phyloP scores from a whole-genome alignment of 2,113 vertebrate genomes.

The Limanda limanda region DNA sequence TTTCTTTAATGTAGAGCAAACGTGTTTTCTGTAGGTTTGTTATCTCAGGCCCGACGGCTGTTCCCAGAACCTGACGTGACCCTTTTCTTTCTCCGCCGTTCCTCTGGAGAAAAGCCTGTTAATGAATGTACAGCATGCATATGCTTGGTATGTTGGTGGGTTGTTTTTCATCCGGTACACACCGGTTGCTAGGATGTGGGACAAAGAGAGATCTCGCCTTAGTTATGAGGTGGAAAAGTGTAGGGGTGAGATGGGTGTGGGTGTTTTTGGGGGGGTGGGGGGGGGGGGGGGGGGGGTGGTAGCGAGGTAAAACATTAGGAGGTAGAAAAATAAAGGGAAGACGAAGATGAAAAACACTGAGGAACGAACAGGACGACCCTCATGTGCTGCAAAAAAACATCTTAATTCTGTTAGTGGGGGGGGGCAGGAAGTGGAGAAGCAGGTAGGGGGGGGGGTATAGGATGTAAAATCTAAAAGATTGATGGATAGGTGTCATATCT shows the following conservation, averaged over 20 bases:
- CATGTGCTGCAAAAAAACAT: conserved; percentile 33
- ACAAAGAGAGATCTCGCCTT: conserved; percentile 66
- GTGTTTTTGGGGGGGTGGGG: background rate
- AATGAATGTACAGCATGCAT: conserved; percentile 64
- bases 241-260: background rate
- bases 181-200: conserved; percentile 69
- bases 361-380: conserved; percentile 36
- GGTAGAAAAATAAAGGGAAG: conserved; percentile 38
- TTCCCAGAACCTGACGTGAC: conserved; percentile 55
- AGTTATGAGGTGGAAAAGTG: conserved; percentile 49
- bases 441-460: no score
- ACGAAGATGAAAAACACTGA: conserved; percentile 29
- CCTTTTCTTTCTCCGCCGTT: conserved; percentile 29
- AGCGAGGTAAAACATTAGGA: conserved; percentile 4
- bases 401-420: background rate
- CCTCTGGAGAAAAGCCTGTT: conserved; percentile 54
- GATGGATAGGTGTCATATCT: background rate
- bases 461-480: background rate
- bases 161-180: conserved; percentile 71
- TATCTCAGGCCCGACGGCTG: conserved; percentile 48
- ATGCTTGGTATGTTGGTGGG: conserved; percentile 18
- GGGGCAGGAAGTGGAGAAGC: background rate
- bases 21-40: conserved; percentile 28
- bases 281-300: background rate
- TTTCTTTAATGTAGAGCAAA: conserved; percentile 32